Conservation (phyloP, 1,140 invertebrate species). For the Brachionus manjavacas region DNA sequence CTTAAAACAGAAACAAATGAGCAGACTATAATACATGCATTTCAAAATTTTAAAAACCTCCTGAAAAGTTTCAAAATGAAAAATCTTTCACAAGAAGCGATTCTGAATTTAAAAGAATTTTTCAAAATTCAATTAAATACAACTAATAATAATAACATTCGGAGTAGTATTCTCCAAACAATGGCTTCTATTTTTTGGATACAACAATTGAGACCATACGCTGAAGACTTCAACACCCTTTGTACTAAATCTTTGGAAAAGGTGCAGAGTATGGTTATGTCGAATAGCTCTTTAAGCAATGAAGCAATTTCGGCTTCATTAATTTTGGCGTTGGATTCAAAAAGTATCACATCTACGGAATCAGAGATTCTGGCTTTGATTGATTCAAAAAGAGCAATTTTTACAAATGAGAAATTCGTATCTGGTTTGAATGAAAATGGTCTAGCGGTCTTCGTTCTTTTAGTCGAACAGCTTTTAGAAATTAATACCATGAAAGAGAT, state of each 20-base stretch:
- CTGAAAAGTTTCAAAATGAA: neutral
- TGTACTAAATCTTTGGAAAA: neutral
- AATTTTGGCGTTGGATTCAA: neutral
- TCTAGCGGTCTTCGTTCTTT: neutral
- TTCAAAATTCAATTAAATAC: neutral
- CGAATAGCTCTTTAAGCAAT: neutral
- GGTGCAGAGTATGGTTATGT: neutral
- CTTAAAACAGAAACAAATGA: slow-evolving; percentile 18
- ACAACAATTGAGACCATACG: neutral
- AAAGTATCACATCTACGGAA: neutral
- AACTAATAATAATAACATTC: neutral
- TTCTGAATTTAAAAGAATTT: neutral
- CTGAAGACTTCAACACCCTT: neutral
- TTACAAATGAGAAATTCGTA: slow-evolving; percentile 34
- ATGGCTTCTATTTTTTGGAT: neutral
- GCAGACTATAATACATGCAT: neutral
- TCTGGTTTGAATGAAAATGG: neutral
- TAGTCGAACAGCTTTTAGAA: neutral
- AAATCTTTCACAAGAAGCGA: neutral
- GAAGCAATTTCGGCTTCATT: slow-evolving; percentile 10
- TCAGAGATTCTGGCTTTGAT: neutral
- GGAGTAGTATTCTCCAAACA: neutral
- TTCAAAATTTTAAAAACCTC: neutral
- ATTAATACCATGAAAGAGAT: neutral
- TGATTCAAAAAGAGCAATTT: slow-evolving; percentile 31